Evolutionary conservation across 2,113 vertebrate species (phyloP), one percentile per base, ranked within the genome.

Genomic region (Oncorhynchus mykiss): DNA sequence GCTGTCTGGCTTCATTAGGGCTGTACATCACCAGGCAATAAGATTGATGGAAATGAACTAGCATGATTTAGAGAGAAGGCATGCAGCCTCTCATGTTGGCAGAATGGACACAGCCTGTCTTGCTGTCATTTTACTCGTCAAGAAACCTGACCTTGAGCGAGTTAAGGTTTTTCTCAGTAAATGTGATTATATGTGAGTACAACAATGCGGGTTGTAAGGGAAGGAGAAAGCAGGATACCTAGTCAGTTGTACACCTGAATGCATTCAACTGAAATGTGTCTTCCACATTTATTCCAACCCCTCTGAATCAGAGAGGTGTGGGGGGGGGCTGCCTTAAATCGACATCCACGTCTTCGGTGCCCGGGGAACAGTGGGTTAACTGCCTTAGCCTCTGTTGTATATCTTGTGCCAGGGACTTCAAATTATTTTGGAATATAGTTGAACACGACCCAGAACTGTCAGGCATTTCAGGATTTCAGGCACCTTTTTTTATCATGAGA

Each of bases 371-470:
- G 31, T 34, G 5, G 31, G 31, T 34, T 34, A 34, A 34, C 31
- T 34, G 31, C 31, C 31, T 34, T 51, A 51, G 49, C 14, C 49
- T 51, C 12, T 51, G 49, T 51, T 51, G 49, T 51, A 51, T 16
- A 51, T 34, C 59, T 60, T 60, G 24, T 29, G 27, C 16, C 45
- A 70, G 39, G 67, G 54, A 57, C 54, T 71, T 9, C 51, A 54
- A 5, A 22, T 27, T 51, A 65, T 48, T 27, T 64, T 45, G 59
- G 14, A 16, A 64, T 12, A 20, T 71, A 39, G 39, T 62, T 16
- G 3, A 51, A 66, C 14, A 16, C 25, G n/a, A 74, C 31, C 45
- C 72, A 74, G 62, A 74, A 18, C 60, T 66, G 72, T 66, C 62
- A 66, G 62, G 39, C 2, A 16, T 13, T 1, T 66, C 62, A 66